These are phyloP conservation scores for Neosalanx taihuensis DNA, from an alignment of 2,797 vertebrate species.

Conservation along the genomic window DNA sequence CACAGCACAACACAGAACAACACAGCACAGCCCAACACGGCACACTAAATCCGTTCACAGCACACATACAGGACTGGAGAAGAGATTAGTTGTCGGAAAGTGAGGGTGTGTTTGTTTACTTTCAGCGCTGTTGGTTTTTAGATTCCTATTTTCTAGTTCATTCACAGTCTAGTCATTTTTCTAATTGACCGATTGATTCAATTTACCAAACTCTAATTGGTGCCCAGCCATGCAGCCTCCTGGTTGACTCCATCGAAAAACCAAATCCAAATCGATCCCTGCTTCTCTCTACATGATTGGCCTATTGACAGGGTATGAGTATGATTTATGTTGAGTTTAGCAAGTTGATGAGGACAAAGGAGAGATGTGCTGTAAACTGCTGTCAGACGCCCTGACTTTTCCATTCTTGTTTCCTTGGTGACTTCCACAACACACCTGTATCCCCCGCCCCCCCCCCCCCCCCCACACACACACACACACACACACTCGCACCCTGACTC, in stretches of 20 bases:
- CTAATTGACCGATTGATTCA: slow-evolving; percentile 29
- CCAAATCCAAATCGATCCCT: slow-evolving; percentile 18
- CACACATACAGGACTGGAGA: too few species aligned
- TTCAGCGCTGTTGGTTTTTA: too few species aligned
- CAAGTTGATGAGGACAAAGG: background rate
- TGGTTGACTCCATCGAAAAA: slow-evolving; percentile 27
- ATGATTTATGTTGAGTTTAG: slow-evolving; percentile 21
- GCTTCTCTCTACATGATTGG: slow-evolving; percentile 10
- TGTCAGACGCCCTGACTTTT: background rate
- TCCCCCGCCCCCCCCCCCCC: too few species aligned
- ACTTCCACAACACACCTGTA: too few species aligned
- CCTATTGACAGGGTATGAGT: slow-evolving; percentile 31
- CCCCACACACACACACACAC: background rate
- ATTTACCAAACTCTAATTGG: slow-evolving; percentile 24
- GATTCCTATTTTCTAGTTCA: slow-evolving; percentile 11
- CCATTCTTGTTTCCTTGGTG: background rate
- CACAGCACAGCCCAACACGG: background rate
- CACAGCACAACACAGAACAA: background rate
- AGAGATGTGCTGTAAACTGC: background rate
- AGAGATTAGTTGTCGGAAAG: too few species aligned
- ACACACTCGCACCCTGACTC: background rate
- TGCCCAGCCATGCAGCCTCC: slow-evolving; percentile 9
- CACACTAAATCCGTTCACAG: too few species aligned
- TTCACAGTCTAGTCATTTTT: slow-evolving; percentile 12
- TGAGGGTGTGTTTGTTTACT: too few species aligned